phyloP scores from a whole-genome alignment of 1,140 invertebrate genomes.

The Leptinotarsa lineolata region DNA sequence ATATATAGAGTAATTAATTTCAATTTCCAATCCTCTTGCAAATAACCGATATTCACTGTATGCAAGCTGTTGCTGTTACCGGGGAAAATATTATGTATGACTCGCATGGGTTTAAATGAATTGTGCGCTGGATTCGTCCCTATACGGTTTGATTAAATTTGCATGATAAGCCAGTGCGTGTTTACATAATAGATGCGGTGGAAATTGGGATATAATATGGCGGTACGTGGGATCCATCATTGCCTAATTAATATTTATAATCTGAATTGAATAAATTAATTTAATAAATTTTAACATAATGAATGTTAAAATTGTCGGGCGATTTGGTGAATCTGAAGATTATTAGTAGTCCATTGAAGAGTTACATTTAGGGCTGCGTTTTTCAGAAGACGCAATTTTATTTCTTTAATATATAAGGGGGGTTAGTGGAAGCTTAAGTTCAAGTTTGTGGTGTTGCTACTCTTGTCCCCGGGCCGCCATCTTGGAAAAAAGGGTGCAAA shows the following conservation, averaged over 20 bases:
- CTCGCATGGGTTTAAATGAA: not conserved
- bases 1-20: constrained; percentile 7
- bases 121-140: not conserved
- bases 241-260: not conserved
- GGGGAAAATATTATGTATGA: not conserved
- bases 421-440: too few relatives aligned
- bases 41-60: constrained; percentile 1
- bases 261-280: not conserved
- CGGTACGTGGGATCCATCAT: not conserved
- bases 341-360: too few relatives aligned
- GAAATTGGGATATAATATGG: constrained; percentile 5
- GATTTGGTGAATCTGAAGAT: too few relatives aligned
- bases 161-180: not conserved
- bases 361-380: too few relatives aligned
- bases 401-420: too few relatives aligned
- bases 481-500: too few relatives aligned
- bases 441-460: too few relatives aligned
- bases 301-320: too few relatives aligned
- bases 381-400: too few relatives aligned
- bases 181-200: not conserved
- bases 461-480: too few relatives aligned
- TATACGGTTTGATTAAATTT: constrained; percentile 1
- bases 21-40: not conserved
- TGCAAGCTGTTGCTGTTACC: constrained; percentile 1
- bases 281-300: not conserved